Evolutionary conservation across 1,140 invertebrate genomes (phyloP).

Genomic region (Listronotus bonariensis): DNA sequence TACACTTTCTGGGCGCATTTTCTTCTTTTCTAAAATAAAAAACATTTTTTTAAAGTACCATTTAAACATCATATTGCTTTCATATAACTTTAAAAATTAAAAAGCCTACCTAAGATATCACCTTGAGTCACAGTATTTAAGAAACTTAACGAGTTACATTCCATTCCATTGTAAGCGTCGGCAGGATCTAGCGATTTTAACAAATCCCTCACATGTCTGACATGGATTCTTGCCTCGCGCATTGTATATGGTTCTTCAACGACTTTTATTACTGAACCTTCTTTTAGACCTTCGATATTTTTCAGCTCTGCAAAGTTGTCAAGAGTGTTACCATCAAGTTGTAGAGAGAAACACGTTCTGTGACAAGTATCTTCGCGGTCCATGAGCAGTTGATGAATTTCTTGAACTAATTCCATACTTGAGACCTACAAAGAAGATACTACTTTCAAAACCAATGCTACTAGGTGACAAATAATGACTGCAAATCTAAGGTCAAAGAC

Average conservation of each 20-base stretch:
- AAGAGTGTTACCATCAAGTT: constrained; percentile 89
- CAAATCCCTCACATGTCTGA: constrained; percentile 94
- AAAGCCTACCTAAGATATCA: constrained; percentile 69
- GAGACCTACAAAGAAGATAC: constrained; percentile 70
- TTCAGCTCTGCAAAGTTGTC: constrained; percentile 99
- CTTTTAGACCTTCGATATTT: constrained; percentile 92
- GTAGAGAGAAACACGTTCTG: constrained; percentile 95
- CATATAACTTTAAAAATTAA: constrained; percentile 60
- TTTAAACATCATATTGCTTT: too few relatives aligned
- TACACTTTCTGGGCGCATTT: constrained; percentile 81
- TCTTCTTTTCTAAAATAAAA: constrained; percentile 78
- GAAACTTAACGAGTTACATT: constrained; percentile 95
- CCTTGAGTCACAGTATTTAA: constrained; percentile 92
- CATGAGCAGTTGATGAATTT: constrained; percentile 97
- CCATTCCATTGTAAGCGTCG: constrained; percentile 94
- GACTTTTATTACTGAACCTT: constrained; percentile 91
- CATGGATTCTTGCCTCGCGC: constrained; percentile 95
- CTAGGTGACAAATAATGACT: too few relatives aligned
- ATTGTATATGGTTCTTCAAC: constrained; percentile 97
- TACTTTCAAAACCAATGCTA: neutral
- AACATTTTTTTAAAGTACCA: neutral
- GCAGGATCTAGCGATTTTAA: constrained; percentile 91
- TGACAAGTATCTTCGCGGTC: constrained; percentile 98
- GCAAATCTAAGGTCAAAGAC: too few relatives aligned
- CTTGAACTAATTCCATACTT: constrained; percentile 97